These are phyloP conservation scores for Gnathonemus echidnorhynchus DNA, from an alignment of 2,113 vertebrate genomes.

Conservation along the genomic window DNA sequence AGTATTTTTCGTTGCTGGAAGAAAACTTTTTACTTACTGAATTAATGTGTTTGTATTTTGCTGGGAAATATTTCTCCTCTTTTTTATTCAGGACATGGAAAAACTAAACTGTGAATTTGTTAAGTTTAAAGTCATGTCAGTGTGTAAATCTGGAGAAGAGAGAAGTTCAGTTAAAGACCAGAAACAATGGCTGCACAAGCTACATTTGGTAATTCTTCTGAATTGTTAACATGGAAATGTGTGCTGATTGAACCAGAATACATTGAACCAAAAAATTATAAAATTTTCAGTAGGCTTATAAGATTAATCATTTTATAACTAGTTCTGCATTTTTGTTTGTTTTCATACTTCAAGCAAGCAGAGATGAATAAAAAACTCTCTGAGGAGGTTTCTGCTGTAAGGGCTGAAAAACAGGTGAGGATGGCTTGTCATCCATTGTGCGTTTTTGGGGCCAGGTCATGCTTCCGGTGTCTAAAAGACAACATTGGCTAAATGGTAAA, in stretches of 20 bases:
- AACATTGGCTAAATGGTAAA: background rate
- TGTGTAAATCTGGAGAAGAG: constrained; percentile 62
- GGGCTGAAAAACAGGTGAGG: constrained; percentile 76
- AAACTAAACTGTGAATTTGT: constrained; percentile 71
- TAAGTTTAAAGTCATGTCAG: constrained; percentile 68
- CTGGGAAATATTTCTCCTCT: constrained; percentile 1
- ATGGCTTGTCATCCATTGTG: background rate
- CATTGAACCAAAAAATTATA: background rate
- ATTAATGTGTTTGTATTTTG: background rate
- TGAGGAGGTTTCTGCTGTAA: constrained; percentile 61
- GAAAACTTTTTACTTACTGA: background rate
- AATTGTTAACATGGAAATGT: background rate
- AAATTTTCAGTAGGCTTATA: background rate
- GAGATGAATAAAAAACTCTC: constrained; percentile 70
- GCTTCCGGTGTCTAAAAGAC: background rate
- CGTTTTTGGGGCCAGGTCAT: background rate
- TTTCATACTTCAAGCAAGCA: constrained; percentile 58
- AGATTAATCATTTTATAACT: background rate
- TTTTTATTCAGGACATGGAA: constrained; percentile 71
- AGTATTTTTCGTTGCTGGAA: background rate
- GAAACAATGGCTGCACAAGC: constrained; percentile 70
- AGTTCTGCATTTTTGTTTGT: background rate
- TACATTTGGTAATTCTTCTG: constrained; percentile 64
- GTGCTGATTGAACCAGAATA: background rate
- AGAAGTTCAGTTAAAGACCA: constrained; percentile 61